Conservation (phyloP, 2,113 vertebrate species). For the Sturnira hondurensis region DNA sequence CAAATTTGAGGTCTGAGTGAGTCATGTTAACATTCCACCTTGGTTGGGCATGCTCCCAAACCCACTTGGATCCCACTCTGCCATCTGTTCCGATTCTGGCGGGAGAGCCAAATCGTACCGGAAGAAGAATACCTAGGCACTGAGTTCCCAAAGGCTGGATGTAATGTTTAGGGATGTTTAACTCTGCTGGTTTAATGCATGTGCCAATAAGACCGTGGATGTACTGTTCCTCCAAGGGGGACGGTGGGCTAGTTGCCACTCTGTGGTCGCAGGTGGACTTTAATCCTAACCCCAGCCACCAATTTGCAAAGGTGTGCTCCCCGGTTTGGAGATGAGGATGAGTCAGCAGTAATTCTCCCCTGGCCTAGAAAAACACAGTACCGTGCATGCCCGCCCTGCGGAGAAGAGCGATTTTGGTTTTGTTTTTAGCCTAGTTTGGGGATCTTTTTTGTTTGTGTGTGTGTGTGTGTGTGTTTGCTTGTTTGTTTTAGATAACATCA, state of each 20-base stretch:
- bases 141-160: constrained; percentile 36
- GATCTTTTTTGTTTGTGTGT: background rate
- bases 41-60: background rate
- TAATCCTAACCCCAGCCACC: background rate
- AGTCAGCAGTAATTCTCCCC: background rate
- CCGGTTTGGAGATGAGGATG: background rate
- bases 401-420: background rate
- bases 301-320: background rate
- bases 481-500: background rate
- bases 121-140: background rate
- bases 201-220: background rate
- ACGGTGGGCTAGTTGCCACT: background rate
- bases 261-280: background rate
- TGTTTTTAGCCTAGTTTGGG: background rate
- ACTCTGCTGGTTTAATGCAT: constrained; percentile 31
- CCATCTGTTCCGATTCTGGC: background rate
- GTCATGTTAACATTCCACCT: background rate
- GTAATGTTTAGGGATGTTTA: background rate
- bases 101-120: background rate
- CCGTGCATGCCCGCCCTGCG: background rate
- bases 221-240: background rate
- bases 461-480: background rate
- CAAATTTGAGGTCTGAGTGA: constrained; percentile 27
- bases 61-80: background rate
- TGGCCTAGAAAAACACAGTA: background rate